phyloP scores from a whole-genome alignment of 2,113 vertebrate genomes.

The Phylloscopus trochiloides region DNA sequence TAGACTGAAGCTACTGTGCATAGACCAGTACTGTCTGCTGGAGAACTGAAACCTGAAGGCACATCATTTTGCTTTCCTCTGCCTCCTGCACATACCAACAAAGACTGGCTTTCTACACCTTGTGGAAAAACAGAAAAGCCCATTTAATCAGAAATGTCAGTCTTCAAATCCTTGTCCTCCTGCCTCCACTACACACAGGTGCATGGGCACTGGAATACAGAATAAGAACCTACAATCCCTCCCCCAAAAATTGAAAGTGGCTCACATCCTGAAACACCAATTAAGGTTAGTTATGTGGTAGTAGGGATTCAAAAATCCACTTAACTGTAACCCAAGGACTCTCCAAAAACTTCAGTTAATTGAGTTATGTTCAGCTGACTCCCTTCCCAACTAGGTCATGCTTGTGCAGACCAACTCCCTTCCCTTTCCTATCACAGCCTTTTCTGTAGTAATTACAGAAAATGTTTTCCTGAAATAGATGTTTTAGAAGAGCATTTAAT shows the following conservation, averaged over 20 bases:
- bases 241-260: neutral
- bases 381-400: neutral
- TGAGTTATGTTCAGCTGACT: neutral
- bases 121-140: neutral
- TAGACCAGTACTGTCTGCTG: neutral
- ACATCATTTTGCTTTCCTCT: neutral
- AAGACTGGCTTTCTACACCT: neutral
- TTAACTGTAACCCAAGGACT: neutral
- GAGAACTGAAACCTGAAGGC: neutral
- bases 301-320: neutral
- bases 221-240: neutral
- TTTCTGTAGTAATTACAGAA: constrained; percentile 7
- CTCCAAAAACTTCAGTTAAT: neutral
- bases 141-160: neutral
- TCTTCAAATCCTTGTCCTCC: neutral
- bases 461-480: neutral
- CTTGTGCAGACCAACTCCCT: constrained; percentile 20
- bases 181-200: neutral
- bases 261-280: neutral
- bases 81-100: neutral
- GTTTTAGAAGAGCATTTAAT: neutral
- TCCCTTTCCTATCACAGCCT: neutral
- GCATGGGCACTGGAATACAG: neutral
- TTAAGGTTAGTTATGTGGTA: neutral
- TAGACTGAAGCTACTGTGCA: neutral